A percentile compares a stretch with the other conserved stretches of the same genome.
phyloP scores from a whole-genome alignment of 2,113 vertebrate genomes.

The Odobenus rosmarus region DNA sequence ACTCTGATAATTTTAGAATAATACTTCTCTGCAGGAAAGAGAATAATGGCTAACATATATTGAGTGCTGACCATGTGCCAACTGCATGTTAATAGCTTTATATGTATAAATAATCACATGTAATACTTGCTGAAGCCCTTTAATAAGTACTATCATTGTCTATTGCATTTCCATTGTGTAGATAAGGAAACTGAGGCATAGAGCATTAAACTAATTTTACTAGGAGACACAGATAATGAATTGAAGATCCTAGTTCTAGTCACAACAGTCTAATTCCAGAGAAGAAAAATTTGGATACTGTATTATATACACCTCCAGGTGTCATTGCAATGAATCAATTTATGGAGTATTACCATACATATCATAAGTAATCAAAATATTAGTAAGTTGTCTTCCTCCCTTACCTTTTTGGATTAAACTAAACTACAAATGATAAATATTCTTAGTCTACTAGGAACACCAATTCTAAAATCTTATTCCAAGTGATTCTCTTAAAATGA shows the following conservation, averaged over 20 bases:
- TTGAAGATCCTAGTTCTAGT: not conserved
- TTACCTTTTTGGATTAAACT: not conserved
- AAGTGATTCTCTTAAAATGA: not conserved
- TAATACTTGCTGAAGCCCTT: not conserved
- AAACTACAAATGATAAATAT: not conserved
- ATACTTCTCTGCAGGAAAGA: not conserved
- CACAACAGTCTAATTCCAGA: not conserved
- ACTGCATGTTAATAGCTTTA: not conserved
- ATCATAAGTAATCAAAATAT: not conserved
- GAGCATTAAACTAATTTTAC: not conserved
- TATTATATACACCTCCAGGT: not conserved
- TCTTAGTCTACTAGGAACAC: not conserved
- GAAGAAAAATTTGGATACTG: not conserved
- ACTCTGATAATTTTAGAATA: not conserved
- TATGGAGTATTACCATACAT: not conserved
- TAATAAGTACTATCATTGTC: not conserved
- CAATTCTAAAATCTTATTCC: not conserved
- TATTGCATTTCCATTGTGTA: not conserved
- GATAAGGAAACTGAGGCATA: not conserved
- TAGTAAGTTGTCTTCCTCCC: not conserved
- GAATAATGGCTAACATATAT: not conserved
- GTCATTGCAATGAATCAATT: not conserved
- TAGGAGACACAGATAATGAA: not conserved
- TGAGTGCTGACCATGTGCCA: not conserved
- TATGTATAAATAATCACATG: not conserved